Conservation (phyloP, 2,113 vertebrate species). For the Centrocercus urophasianus region DNA sequence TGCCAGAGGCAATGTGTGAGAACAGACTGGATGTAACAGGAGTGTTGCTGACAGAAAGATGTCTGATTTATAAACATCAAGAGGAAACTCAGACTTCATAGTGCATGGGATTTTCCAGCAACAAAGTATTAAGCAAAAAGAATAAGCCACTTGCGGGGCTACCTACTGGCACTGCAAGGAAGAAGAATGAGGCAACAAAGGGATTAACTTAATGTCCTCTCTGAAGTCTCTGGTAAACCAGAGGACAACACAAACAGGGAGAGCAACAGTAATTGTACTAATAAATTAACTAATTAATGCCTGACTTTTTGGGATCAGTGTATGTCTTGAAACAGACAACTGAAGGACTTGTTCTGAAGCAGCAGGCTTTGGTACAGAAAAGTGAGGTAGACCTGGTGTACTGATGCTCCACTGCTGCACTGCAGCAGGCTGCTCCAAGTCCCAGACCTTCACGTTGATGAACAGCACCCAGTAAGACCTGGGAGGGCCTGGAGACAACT, state of each 20-base stretch:
- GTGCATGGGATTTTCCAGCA: not conserved
- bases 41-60: not conserved
- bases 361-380: not conserved
- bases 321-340: not conserved
- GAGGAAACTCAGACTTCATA: not conserved
- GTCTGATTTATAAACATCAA: not conserved
- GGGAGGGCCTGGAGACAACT: not conserved
- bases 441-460: not conserved
- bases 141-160: not conserved
- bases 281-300: not conserved
- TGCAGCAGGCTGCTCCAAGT: too few relatives aligned
- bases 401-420: not conserved
- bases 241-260: not conserved
- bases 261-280: not conserved
- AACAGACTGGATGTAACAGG: not conserved
- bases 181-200: not conserved
- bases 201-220: not conserved
- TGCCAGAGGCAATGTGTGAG: not conserved
- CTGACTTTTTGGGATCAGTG: not conserved
- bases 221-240: not conserved
- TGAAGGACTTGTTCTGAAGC: not conserved
- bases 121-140: not conserved
- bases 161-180: not conserved
- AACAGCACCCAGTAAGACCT: not conserved
- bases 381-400: rapidly evolving